These are phyloP conservation scores for Battus philenor DNA, from an alignment of 1,140 invertebrate species.

Conservation along the genomic window DNA sequence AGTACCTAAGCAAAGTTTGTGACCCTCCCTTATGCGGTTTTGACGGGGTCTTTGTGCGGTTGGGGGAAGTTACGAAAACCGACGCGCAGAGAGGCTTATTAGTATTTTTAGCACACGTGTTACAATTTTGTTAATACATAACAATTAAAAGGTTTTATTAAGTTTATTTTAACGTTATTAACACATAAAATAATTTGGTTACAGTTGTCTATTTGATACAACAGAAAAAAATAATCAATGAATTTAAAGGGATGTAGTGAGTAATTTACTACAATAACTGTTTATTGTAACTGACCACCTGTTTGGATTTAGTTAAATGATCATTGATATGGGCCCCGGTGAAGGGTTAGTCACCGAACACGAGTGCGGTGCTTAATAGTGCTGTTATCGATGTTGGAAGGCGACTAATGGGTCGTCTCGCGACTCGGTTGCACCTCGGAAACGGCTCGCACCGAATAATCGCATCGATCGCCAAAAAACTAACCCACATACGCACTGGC, in stretches of 20 bases:
- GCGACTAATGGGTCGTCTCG: constrained; percentile 58
- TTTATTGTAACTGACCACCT: constrained; percentile 13
- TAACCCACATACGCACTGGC: constrained; percentile 73
- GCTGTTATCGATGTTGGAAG: constrained; percentile 18
- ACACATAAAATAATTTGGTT: too few species aligned
- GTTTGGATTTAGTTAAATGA: constrained; percentile 14
- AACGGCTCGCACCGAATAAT: constrained; percentile 62
- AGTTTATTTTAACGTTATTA: too few species aligned
- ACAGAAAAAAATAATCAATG: too few species aligned
- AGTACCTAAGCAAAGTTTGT: constrained; percentile 30
- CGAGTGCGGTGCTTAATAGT: not conserved
- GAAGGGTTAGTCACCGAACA: not conserved
- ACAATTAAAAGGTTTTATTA: too few species aligned
- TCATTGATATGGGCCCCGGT: constrained; percentile 8
- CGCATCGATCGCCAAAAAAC: constrained; percentile 74
- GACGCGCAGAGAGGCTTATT: too few species aligned
- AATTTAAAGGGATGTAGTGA: too few species aligned
- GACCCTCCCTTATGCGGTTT: constrained; percentile 33
- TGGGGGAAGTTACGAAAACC: constrained; percentile 19
- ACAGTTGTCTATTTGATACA: too few species aligned
- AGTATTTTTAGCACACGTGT: too few species aligned
- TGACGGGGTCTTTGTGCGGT: constrained; percentile 28
- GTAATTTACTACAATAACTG: constrained; percentile 6
- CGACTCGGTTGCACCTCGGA: constrained; percentile 33
- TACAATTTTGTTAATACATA: too few species aligned